A percentile compares a stretch with the other conserved stretches of the same genome.
These are phyloP conservation scores for Ophion costatus DNA, from an alignment of 2,888 invertebrate genomes.

Conservation along the genomic window DNA sequence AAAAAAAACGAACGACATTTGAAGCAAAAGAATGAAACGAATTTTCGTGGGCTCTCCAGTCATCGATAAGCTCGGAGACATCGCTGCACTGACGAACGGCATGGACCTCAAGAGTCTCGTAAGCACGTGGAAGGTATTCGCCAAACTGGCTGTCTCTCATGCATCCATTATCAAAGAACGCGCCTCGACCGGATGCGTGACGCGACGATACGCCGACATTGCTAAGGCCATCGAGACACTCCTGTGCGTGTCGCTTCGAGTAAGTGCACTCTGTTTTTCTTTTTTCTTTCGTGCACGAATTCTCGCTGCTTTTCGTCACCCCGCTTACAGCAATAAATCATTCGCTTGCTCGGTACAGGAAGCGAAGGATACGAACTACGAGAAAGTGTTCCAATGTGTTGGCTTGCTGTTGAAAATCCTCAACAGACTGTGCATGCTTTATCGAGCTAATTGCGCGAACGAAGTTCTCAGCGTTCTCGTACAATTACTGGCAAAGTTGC, in stretches of 20 bases:
- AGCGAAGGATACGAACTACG: slow-evolving; percentile 67
- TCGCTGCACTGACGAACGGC: slow-evolving; percentile 73
- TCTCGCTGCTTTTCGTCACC: not conserved
- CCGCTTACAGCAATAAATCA: not conserved
- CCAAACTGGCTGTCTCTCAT: slow-evolving; percentile 72
- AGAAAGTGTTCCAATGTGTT: slow-evolving; percentile 72
- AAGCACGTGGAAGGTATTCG: slow-evolving; percentile 77
- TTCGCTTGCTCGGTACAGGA: slow-evolving; percentile 64
- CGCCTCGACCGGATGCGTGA: slow-evolving; percentile 44
- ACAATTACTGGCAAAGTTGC: slow-evolving; percentile 68
- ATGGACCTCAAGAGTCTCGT: slow-evolving; percentile 77
- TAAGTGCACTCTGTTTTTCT: slow-evolving; percentile 32
- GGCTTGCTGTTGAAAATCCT: slow-evolving; percentile 76
- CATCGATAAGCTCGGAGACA: slow-evolving; percentile 73
- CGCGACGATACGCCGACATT: slow-evolving; percentile 44
- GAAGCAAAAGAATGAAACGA: not conserved
- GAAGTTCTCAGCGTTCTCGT: slow-evolving; percentile 69
- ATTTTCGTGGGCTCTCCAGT: slow-evolving; percentile 62
- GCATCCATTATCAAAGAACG: slow-evolving; percentile 42
- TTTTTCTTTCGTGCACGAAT: not conserved
- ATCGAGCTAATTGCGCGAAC: slow-evolving; percentile 69
- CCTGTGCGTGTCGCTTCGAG: slow-evolving; percentile 47
- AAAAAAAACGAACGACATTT: not conserved
- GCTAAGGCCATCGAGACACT: slow-evolving; percentile 49
- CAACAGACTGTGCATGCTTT: slow-evolving; percentile 73